Evolutionary conservation across 2,888 invertebrate species (phyloP), one percentile per base, ranked within the genome.

Genomic region (Protodeltote pygarga): DNA sequence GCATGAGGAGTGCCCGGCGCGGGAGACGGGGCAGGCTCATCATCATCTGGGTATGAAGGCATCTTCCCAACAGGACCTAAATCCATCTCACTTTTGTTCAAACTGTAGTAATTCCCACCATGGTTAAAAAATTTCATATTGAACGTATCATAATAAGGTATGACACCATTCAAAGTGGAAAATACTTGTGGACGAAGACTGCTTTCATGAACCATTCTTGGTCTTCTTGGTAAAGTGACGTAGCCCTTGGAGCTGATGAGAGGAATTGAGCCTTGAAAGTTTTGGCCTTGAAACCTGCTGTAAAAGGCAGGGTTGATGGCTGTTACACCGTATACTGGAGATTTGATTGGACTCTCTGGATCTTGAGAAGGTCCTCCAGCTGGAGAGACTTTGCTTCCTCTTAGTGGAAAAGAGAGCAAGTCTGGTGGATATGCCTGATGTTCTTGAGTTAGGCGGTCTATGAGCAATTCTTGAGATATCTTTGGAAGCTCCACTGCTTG

Each of bases 81-180:
- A 51, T 93, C 92, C 72, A 93, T 92, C 34, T 94, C 94, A 34
- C 94, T 93, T 80, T 96, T 96, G 76, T 96, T 96, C 48, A 97
- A 81, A 55, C 96, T 96, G 41, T 95, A 92, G 32, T 94, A 94
- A 15, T 95, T 96, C 40, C 95, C 95, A 10, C 97, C 96, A 42
- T 96, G 95, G 0, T 95, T 96, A n/a, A 97, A 96, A n/a, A 97
- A 94, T 38, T 97, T 94, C 46, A 95, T 92, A 0, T 97, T 97
- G 28, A 97, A 93, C 69, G 96, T 96, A 74, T 97, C 97, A 77
- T 97, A 97, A 53, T 85, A 89, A 0, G 91, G 91, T 47, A 93
- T 90, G 2, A 93, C 88, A 5, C 93, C 93, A 38, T 93, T 87
- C 1, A 87, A 31, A 2, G 83, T 85, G 0, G 77, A 81, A 59